Evolutionary conservation across 2,888 invertebrate genomes (phyloP).

Genomic region (Dolichopus griseipennis): DNA sequence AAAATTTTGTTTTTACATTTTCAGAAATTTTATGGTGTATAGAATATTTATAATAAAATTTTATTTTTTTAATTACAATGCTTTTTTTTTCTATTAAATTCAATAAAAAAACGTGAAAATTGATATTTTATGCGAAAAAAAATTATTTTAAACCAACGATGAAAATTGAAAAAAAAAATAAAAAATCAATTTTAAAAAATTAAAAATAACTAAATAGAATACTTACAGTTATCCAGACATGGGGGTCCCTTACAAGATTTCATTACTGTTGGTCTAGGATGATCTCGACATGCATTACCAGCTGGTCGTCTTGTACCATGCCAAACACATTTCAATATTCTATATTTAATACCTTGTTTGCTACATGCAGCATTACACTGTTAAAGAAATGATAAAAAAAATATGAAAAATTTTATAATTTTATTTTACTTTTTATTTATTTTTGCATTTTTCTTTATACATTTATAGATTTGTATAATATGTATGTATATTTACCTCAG

Average conservation of each 20-base stretch:
- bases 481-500: conserved; percentile 57
- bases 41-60: too few species aligned
- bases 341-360: conserved; percentile 73
- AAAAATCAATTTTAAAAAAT: too few species aligned
- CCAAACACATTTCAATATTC: conserved; percentile 91
- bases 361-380: conserved; percentile 83
- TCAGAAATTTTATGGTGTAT: too few species aligned
- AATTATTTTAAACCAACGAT: too few species aligned
- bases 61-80: too few species aligned
- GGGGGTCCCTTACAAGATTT: conserved; percentile 65
- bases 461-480: too few species aligned
- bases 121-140: too few species aligned
- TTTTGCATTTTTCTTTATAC: too few species aligned
- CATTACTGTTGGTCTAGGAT: conserved; percentile 66
- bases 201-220: conserved; percentile 8
- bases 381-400: conserved; percentile 25
- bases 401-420: neutral
- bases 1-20: too few species aligned
- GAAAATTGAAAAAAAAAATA: too few species aligned
- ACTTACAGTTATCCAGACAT: conserved; percentile 52
- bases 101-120: too few species aligned
- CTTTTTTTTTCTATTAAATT: too few species aligned
- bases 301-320: conserved; percentile 73
- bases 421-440: neutral
- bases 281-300: conserved; percentile 72